phyloP scores from a whole-genome alignment of 2,113 vertebrate genomes.

The Malurus melanocephalus region DNA sequence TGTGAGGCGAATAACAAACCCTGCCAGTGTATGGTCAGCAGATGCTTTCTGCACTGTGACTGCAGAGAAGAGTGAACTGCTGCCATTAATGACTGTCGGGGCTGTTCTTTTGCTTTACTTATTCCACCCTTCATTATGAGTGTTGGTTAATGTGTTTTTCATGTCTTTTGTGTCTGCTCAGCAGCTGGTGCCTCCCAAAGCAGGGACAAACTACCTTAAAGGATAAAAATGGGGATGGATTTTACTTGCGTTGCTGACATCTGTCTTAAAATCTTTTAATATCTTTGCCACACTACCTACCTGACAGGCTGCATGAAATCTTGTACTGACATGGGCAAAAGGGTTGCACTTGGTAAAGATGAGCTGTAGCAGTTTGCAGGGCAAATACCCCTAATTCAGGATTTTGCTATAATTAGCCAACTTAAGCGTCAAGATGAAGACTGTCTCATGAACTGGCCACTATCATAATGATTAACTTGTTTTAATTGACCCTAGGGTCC shows the following conservation, averaged over 20 bases:
- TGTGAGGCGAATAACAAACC: neutral
- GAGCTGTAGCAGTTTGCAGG: neutral
- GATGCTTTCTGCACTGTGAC: neutral
- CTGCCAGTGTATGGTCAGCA: slow-evolving; percentile 7
- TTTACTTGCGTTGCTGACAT: neutral
- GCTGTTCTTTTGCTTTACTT: neutral
- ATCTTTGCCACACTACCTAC: neutral
- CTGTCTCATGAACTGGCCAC: neutral
- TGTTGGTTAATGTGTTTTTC: neutral
- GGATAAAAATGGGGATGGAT: neutral
- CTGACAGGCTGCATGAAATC: neutral
- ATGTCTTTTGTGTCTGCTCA: neutral
- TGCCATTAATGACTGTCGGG: accelerated
- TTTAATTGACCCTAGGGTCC: neutral
- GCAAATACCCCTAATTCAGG: neutral
- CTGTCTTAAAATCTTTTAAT: neutral
- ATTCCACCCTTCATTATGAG: neutral
- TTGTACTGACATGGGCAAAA: neutral
- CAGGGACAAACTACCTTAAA: neutral
- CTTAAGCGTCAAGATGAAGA: neutral
- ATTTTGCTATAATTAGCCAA: neutral
- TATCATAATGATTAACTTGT: neutral
- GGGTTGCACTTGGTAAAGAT: neutral
- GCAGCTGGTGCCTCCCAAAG: neutral
- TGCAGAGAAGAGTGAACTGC: neutral